Evolutionary conservation across 2,888 invertebrate species (phyloP).

Genomic region (Pristionchus arcanus): DNA sequence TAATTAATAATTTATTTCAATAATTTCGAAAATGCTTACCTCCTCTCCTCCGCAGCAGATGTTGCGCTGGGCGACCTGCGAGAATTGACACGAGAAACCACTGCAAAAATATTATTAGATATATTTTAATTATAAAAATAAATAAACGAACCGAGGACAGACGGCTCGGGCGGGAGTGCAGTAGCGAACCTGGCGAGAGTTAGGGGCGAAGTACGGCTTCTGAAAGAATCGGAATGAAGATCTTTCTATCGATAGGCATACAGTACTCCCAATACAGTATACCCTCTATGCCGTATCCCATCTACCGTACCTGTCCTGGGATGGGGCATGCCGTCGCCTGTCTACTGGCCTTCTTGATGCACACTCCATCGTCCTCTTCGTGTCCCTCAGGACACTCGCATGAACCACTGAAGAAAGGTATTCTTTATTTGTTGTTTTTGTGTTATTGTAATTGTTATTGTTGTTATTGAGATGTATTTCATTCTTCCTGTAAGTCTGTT

Average conservation of each 20-base stretch:
- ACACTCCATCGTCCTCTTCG: conserved; percentile 68
- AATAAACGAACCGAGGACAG: conserved; percentile 61
- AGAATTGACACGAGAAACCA: conserved; percentile 76
- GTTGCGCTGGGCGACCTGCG: conserved; percentile 71
- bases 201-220: conserved; percentile 71
- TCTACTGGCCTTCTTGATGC: conserved; percentile 68
- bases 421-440: not conserved
- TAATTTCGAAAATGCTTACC: not conserved
- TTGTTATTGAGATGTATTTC: not conserved
- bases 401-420: conserved; percentile 16
- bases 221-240: conserved; percentile 17
- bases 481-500: not conserved
- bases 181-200: conserved; percentile 70
- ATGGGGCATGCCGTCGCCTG: conserved; percentile 74
- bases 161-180: conserved; percentile 69
- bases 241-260: not conserved
- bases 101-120: conserved; percentile 57
- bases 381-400: conserved; percentile 75
- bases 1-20: not conserved
- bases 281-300: not conserved
- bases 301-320: conserved; percentile 65
- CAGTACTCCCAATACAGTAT: not conserved
- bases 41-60: conserved; percentile 74
- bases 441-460: not conserved
- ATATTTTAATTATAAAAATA: not conserved